Conservation (phyloP, 1,140 invertebrate genomes). For the Pteromalus puparum region DNA sequence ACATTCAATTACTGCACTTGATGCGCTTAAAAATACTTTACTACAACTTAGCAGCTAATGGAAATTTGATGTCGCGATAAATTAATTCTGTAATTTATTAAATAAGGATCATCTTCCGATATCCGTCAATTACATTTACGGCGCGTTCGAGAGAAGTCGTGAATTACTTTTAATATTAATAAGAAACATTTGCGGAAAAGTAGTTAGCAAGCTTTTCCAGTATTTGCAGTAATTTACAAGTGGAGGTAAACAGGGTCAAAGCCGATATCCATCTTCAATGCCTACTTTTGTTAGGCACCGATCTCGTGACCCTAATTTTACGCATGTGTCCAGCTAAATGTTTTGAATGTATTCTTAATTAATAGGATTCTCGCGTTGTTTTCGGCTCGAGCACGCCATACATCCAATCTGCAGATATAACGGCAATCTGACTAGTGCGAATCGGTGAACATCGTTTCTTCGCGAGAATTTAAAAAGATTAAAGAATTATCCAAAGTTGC, state of each 20-base stretch:
- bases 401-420: not conserved
- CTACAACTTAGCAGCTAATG: too few relatives aligned
- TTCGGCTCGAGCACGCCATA: not conserved
- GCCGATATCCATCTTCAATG: not conserved
- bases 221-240: not conserved
- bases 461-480: not conserved
- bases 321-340: not conserved
- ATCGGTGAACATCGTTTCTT: not conserved
- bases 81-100: too few relatives aligned
- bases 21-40: too few relatives aligned
- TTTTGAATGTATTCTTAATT: not conserved
- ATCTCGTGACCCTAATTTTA: not conserved
- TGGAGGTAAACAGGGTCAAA: not conserved
- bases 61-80: too few relatives aligned
- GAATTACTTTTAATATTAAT: too few relatives aligned
- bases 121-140: too few relatives aligned
- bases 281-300: not conserved
- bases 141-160: too few relatives aligned
- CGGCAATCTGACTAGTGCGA: not conserved
- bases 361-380: not conserved
- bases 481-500: not conserved
- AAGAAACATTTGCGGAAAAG: too few relatives aligned
- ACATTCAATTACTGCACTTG: too few relatives aligned
- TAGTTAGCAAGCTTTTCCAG: not conserved
- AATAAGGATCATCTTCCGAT: too few relatives aligned